Percentiles rank a stretch among this genome's conserved stretches.
phyloP scores from a whole-genome alignment of 2,888 invertebrate genomes.

The Pegoplata infirma region DNA sequence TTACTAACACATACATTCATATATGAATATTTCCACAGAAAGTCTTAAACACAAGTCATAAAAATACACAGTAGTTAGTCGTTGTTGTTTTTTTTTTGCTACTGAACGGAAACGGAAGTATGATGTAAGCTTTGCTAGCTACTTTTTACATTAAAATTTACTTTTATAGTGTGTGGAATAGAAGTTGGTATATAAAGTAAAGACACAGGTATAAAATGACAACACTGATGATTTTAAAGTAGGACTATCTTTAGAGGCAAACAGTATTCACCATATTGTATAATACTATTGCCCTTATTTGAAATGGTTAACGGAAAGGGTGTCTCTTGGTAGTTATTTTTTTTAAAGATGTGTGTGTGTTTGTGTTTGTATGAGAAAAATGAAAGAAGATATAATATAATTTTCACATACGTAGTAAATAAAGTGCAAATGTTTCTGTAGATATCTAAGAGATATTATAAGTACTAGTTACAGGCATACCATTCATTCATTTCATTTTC shows the following conservation, averaged over 20 bases:
- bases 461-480: conserved; percentile 4
- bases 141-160: conserved; percentile 35
- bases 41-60: conserved; percentile 11
- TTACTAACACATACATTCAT: neutral
- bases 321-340: neutral
- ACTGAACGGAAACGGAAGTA: conserved; percentile 56
- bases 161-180: conserved; percentile 21
- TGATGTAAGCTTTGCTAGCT: conserved; percentile 41
- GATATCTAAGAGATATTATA: conserved; percentile 16
- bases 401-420: conserved; percentile 37
- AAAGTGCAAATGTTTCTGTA: conserved; percentile 35
- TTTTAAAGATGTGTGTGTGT: conserved; percentile 2
- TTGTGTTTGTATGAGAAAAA: neutral
- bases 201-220: neutral
- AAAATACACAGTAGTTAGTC: too few species aligned
- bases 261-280: conserved; percentile 9
- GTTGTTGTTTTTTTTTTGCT: conserved; percentile 19
- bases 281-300: conserved; percentile 14
- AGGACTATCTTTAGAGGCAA: conserved; percentile 1
- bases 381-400: conserved; percentile 1
- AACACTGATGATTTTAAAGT: conserved; percentile 11
- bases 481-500: conserved; percentile 7
- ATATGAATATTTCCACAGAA: neutral
- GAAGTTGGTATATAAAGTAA: conserved; percentile 6
- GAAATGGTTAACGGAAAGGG: conserved; percentile 5